Base-by-base conservation (phyloP, 37 sponge, comb jelly and placozoan species). In the Oscarella lobularis region DNA sequence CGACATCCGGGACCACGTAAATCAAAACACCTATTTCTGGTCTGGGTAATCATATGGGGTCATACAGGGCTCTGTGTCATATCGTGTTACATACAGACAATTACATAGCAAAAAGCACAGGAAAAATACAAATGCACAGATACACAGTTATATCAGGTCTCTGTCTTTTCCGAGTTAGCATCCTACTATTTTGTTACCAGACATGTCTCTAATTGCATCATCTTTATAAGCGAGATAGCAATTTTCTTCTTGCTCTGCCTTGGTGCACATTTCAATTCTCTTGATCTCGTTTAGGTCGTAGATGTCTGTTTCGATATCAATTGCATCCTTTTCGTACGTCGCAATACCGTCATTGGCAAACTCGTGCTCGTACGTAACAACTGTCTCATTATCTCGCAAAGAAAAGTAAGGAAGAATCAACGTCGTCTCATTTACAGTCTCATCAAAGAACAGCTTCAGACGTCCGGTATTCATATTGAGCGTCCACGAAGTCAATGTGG, bases 211-310 rank as follows among this genome's bases (percentile, higher is more conserved):
- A 6, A 94, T 68, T 20, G 88, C 95, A 32, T 76, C 86, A 35
- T 80, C 78, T 33, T 83, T 67, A 35, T 75, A 83, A 33, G 81
- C 90, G 9, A 94, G 78, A 76, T 73, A 94, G 74, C 95, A 94
- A 14, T 68, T 20, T 4, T 35, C 4, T 34, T 20, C 29, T 32
- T 14, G 6, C 2, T 83, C 69, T 0, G 66, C 71, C 0, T 81
- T 77, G 3, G 88, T 94, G 75, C 95, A 94, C 83, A 94, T 68
- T 41, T 89, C 84, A 54, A 88, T 78, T 0, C 89, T 80, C 39
- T 92, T 92, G 75, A 92, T 86, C 73, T 85, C 93, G 75, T 92
- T 92, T 67, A 92, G 38, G 73, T 92, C 93, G 71, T 32, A 32
- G 35, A 30, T 4, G 31, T 5, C 29, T 41, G 76, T 32, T 82